These are phyloP conservation scores for Eumeta japonica DNA, from an alignment of 1,140 invertebrate genomes.

Conservation along the genomic window DNA sequence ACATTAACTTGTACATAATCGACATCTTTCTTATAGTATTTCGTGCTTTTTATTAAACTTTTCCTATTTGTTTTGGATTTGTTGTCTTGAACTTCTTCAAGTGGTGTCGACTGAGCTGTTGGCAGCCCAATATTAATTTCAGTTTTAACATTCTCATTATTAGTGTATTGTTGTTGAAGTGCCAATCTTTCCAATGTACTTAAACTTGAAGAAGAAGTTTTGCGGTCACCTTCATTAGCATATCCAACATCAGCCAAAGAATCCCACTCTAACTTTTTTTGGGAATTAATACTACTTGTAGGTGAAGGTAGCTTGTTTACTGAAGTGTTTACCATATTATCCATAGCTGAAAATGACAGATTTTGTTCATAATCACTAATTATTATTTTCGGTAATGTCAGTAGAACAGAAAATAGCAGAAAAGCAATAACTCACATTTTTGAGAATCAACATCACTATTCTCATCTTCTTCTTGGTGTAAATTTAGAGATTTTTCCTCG, in stretches of 20 bases:
- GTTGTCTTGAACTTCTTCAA: constrained; percentile 25
- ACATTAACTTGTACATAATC: constrained; percentile 38
- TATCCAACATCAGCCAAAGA: constrained; percentile 77
- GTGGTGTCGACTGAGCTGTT: constrained; percentile 48
- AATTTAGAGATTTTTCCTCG: constrained; percentile 16
- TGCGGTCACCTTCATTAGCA: constrained; percentile 55
- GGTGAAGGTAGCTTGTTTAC: constrained; percentile 54
- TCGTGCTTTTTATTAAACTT: constrained; percentile 29
- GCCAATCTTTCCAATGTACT: constrained; percentile 64
- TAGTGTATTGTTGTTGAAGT: constrained; percentile 43
- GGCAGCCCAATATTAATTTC: constrained; percentile 30
- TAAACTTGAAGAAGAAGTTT: constrained; percentile 42
- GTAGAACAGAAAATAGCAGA: neutral
- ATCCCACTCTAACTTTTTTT: constrained; percentile 72
- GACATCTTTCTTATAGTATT: constrained; percentile 36
- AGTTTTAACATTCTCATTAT: constrained; percentile 38
- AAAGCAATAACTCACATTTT: constrained; percentile 31
- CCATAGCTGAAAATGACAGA: constrained; percentile 26
- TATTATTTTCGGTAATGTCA: too few species aligned
- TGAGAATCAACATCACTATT: constrained; percentile 21
- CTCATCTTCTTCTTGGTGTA: too few species aligned
- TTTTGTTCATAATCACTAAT: neutral
- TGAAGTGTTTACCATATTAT: constrained; percentile 35
- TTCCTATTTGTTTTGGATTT: constrained; percentile 30
- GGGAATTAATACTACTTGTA: constrained; percentile 64